Conservation (phyloP, 2,888 invertebrate genomes). For the Saturnia pavonia region DNA sequence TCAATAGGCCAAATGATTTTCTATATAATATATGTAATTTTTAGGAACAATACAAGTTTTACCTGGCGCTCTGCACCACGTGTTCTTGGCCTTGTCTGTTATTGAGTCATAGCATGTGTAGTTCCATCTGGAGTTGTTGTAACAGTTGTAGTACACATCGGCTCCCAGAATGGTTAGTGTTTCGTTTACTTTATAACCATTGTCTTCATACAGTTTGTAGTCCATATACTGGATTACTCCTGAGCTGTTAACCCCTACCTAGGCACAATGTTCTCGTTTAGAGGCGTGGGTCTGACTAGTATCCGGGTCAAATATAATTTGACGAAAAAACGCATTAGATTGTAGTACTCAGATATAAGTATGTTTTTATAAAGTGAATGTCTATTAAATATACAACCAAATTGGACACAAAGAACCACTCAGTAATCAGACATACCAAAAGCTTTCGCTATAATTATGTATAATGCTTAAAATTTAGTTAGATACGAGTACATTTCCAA, state of each 20-base stretch:
- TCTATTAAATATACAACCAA: no score
- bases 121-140: constrained; percentile 45
- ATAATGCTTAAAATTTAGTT: no score
- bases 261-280: constrained; percentile 16
- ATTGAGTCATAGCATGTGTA: constrained; percentile 39
- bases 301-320: neutral
- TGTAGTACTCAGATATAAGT: neutral
- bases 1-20: neutral
- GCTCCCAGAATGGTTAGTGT: constrained; percentile 32
- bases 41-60: neutral
- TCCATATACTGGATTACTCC: constrained; percentile 76
- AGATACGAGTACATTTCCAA: neutral
- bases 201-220: constrained; percentile 67
- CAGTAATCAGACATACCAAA: no score
- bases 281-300: neutral
- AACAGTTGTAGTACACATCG: constrained; percentile 43
- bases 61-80: constrained; percentile 55
- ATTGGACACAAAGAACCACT: neutral
- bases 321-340: no score
- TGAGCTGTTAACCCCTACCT: constrained; percentile 53
- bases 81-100: constrained; percentile 51
- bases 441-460: no score
- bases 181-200: constrained; percentile 59
- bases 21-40: neutral
- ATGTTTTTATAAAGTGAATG: neutral